Evolutionary conservation across 2,113 vertebrate species (phyloP).

Genomic region (Hymenochirus boettgeri): DNA sequence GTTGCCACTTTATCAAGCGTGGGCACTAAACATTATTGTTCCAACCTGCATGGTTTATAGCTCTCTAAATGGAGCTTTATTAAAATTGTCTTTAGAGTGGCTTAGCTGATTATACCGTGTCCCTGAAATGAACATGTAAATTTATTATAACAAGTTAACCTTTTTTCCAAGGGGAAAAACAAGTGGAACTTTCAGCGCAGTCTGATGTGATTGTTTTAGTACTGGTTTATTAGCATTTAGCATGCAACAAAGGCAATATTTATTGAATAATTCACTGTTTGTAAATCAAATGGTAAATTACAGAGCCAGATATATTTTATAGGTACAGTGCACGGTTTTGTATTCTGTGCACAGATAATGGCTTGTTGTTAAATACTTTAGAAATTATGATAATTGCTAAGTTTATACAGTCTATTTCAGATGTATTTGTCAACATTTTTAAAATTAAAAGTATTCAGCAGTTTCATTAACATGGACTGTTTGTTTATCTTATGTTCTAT

Average conservation of each 20-base stretch:
- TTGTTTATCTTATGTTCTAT: too few relatives aligned
- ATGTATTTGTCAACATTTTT: too few relatives aligned
- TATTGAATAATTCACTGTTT: constrained; percentile 22
- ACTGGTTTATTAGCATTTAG: constrained; percentile 28
- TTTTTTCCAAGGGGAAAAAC: constrained; percentile 18
- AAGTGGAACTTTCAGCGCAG: constrained; percentile 20
- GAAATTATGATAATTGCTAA: too few relatives aligned
- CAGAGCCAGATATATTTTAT: neutral
- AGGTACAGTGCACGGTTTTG: neutral
- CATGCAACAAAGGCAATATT: constrained; percentile 8
- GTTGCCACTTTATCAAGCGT: constrained; percentile 74
- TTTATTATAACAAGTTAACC: constrained; percentile 52
- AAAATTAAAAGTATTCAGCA: too few relatives aligned
- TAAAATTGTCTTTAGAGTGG: constrained; percentile 73
- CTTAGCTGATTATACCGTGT: constrained; percentile 64
- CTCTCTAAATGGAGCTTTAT: constrained; percentile 66
- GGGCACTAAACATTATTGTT: constrained; percentile 70
- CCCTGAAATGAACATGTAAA: constrained; percentile 62
- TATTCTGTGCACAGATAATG: neutral
- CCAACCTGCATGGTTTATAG: constrained; percentile 70
- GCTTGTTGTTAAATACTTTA: too few relatives aligned
- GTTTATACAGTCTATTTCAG: too few relatives aligned
- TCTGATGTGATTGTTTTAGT: constrained; percentile 31
- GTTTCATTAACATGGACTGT: too few relatives aligned
- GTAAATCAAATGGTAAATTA: constrained; percentile 17